phyloP scores from a whole-genome alignment of 37 sponge, comb jelly and placozoan species.

The Crambe crambe region DNA sequence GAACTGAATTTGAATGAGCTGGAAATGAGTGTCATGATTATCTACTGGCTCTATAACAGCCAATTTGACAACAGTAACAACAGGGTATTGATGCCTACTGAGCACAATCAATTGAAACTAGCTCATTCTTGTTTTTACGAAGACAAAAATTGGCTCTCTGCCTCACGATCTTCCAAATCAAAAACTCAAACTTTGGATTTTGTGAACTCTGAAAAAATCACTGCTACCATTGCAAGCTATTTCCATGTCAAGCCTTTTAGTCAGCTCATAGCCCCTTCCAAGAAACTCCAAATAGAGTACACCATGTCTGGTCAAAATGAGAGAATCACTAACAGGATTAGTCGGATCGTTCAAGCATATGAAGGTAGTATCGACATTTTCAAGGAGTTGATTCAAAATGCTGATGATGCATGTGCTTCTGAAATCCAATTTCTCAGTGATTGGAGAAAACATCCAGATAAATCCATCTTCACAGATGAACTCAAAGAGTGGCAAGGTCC shows the following conservation, averaged over 20 bases:
- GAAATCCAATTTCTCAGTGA: slow-evolving; percentile 79
- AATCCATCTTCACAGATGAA: slow-evolving; percentile 45
- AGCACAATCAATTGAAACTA: neutral
- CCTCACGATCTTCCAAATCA: neutral
- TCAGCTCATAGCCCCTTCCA: slow-evolving; percentile 49
- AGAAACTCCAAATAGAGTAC: slow-evolving; percentile 20
- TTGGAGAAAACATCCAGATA: slow-evolving; percentile 60
- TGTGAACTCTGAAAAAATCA: slow-evolving; percentile 32
- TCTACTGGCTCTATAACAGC: slow-evolving; percentile 18
- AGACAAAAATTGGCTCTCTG: slow-evolving; percentile 60
- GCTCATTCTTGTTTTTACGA: slow-evolving; percentile 52
- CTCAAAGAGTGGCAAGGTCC: slow-evolving; percentile 87
- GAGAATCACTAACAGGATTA: slow-evolving; percentile 61
- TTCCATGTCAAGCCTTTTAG: slow-evolving; percentile 62
- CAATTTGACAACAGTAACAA: neutral
- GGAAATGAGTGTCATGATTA: slow-evolving; percentile 16
- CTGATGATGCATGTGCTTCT: slow-evolving; percentile 86
- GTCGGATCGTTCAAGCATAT: slow-evolving; percentile 68
- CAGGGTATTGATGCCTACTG: slow-evolving; percentile 44
- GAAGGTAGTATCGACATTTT: slow-evolving; percentile 67
- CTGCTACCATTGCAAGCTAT: slow-evolving; percentile 27
- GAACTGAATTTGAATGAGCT: slow-evolving; percentile 5
- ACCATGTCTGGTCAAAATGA: slow-evolving; percentile 49
- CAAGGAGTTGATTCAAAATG: slow-evolving; percentile 90
- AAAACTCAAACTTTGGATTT: neutral